Base-by-base conservation (phyloP, 2,797 vertebrate genomes). In the Nannoperca obscura region DNA sequence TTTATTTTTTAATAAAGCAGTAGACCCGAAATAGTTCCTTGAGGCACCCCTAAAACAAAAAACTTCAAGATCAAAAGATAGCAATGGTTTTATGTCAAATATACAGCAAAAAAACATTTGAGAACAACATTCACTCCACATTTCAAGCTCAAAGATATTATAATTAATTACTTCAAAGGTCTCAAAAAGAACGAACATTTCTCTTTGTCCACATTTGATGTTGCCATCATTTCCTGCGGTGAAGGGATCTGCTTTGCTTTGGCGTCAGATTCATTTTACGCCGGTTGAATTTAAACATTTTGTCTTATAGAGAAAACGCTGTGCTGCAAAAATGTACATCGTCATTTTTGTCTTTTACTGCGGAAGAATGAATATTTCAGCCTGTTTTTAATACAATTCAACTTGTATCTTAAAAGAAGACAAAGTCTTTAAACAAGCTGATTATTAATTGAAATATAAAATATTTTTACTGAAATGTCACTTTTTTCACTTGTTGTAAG, bases 211-310 rank as follows among this genome's bases (percentile, higher is more conserved):
- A 34, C 27, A 22, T n/a, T 13, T 30, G 38, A 55, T 22, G 34
- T 15, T 46, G 44, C 36, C 11, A 1, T 19, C 1, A 20, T 64
- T 42, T 61, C 42, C 85, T 90, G 91, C 91, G 95, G 94, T 95
- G 94, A 95, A 88, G 94, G 96, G 95, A 92, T 81, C 85, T 86
- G 90, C 74, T 88, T 74, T 70, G 78, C 63, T 83, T 71, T 27
- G 50, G 53, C 4, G 1, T 66, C 70, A n/a, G 58, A 52, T 83
- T 9, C 73, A 44, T 27, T 22, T 42, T 12, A 22, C 11, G 17
- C 59, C 81, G 84, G 76, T 87, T 87, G 64, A 53, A 63, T 77
- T 80, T 83, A 53, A 89, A 74, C 53, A 61, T 53, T 53, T 8
- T 27, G 27, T 36, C 12, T 34, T 2, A 0, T 34, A 60, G 22